Evolutionary conservation across 92 coral and sea anemone species (phyloP).

Genomic region (Meandrina meandrites): DNA sequence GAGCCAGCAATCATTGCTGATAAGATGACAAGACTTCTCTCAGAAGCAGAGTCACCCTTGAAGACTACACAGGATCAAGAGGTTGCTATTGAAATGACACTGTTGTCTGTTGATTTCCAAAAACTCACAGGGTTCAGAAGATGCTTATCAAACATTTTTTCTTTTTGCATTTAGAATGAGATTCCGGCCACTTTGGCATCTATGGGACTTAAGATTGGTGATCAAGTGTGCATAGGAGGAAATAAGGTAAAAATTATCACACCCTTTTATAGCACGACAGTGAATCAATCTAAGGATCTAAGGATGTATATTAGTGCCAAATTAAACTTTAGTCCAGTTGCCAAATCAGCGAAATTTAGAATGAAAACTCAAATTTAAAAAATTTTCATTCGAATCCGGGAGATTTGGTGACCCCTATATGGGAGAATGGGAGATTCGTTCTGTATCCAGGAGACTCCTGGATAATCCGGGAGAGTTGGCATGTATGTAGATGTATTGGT

Average conservation of each 20-base stretch:
- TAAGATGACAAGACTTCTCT: slow-evolving; percentile 79
- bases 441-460: too few relatives aligned
- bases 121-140: not conserved
- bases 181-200: slow-evolving; percentile 59
- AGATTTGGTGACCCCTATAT: too few relatives aligned
- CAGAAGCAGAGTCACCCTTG: slow-evolving; percentile 84
- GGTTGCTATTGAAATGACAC: slow-evolving; percentile 28
- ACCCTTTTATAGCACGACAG: too few relatives aligned
- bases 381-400: too few relatives aligned
- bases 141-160: not conserved
- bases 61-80: slow-evolving; percentile 61
- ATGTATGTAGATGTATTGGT: too few relatives aligned
- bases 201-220: slow-evolving; percentile 84
- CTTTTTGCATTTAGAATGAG: slow-evolving; percentile 58
- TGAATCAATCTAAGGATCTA: too few relatives aligned
- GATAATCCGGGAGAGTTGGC: too few relatives aligned
- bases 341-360: too few relatives aligned
- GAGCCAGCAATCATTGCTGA: slow-evolving; percentile 88
- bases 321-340: too few relatives aligned
- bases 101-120: not conserved
- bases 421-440: too few relatives aligned
- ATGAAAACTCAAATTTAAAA: too few relatives aligned
- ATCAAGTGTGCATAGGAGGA: slow-evolving; percentile 82
- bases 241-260: slow-evolving; percentile 68
- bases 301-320: too few relatives aligned